Conservation (phyloP, 1,140 invertebrate species). For the Semibalanus balanoides region DNA sequence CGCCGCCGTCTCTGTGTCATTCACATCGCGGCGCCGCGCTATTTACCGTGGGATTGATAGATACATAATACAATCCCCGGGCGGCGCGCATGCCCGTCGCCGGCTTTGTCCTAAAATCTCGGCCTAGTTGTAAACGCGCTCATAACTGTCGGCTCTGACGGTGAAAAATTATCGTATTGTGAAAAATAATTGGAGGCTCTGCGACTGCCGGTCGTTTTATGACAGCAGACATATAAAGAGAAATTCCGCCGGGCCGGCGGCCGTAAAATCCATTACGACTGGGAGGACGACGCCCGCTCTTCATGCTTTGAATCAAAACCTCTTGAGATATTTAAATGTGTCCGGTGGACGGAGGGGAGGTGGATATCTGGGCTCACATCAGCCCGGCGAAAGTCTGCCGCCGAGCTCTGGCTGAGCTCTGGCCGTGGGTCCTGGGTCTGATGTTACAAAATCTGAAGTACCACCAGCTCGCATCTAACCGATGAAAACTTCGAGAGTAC, state of each 20-base stretch:
- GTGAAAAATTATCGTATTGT: constrained; percentile 1
- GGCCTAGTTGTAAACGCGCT: constrained; percentile 1
- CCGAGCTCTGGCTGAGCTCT: no score
- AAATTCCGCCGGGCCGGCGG: background rate
- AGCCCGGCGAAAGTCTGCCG: no score
- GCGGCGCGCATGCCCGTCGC: background rate
- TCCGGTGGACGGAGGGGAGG: background rate
- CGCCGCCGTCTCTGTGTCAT: background rate
- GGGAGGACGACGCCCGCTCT: background rate
- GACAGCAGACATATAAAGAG: background rate
- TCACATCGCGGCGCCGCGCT: background rate
- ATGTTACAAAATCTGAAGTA: no score
- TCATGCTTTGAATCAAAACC: background rate
- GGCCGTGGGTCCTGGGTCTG: no score
- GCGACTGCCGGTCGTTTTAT: background rate
- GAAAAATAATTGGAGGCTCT: background rate
- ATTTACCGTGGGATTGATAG: background rate
- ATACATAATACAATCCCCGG: background rate
- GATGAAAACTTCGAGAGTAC: no score
- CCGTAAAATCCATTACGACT: constrained; percentile 2
- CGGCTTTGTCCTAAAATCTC: background rate
- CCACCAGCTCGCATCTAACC: no score
- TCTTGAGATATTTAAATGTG: constrained; percentile 1
- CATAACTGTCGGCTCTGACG: background rate
- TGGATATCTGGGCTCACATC: background rate